These are phyloP conservation scores for Leptosomus discolor DNA, from an alignment of 2,113 vertebrate species.

Conservation along the genomic window DNA sequence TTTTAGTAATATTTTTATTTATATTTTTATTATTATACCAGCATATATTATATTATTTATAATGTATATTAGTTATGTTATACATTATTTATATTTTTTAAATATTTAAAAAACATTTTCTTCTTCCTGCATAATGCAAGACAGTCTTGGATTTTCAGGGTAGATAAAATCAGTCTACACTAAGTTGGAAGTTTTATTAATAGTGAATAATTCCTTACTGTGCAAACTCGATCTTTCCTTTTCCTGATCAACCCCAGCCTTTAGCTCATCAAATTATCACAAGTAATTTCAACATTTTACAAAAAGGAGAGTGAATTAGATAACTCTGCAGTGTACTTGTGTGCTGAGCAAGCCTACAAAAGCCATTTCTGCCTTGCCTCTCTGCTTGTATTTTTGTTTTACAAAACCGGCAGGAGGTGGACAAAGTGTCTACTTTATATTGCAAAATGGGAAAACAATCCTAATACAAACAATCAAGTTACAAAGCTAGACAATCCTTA, in stretches of 20 bases:
- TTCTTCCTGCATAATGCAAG: background rate
- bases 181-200: background rate
- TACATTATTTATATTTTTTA: too few species aligned
- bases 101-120: background rate
- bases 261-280: background rate
- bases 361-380: background rate
- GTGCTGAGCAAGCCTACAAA: background rate
- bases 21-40: too few species aligned
- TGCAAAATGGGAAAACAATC: background rate
- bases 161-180: background rate
- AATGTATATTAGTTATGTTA: too few species aligned
- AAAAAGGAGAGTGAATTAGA: background rate
- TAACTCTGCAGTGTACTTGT: background rate
- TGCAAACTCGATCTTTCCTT: background rate
- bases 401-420: background rate
- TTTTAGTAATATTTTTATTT: too few species aligned
- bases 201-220: background rate
- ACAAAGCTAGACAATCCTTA: background rate
- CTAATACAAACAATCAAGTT: background rate
- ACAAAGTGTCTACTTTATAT: background rate
- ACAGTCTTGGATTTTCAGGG: background rate
- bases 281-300: background rate
- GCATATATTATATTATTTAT: accelerated
- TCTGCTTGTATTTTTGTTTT: background rate
- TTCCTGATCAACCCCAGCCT: background rate